Base-by-base conservation (phyloP, 2,888 invertebrate genomes). In the Gymnoscelis rufifasciata region DNA sequence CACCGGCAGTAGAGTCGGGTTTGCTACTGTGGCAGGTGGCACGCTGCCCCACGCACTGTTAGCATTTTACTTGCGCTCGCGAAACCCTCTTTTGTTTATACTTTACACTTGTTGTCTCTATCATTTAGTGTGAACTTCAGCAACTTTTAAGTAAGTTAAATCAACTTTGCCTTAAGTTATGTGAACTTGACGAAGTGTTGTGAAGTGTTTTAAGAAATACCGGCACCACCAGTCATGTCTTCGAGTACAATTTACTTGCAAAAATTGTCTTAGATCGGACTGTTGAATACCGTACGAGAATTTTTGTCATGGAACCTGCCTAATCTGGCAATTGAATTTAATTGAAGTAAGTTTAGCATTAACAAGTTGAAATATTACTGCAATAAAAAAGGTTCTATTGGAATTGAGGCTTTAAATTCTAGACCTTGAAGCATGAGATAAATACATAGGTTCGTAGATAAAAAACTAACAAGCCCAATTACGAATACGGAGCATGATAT, bases 11-110 rank as follows among this genome's bases (percentile, higher is more conserved):
- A 73, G 74, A 78, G 76, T 78, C 75, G 79, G 77, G 82, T 74
- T 73, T 75, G 77, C 68, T 75, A 65, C 65, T 59, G 76, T 71
- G 79, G 74, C 83, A 87, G 88, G 86, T 86, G 86, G 74, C 75
- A 70, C 72, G 76, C 60, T 63, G 68, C 68, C 68, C 64, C 66
- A 56, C 19, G 11, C 26, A 19, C 8, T 59, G 49, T 49, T 31
- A 47, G 57, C 62, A 62, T 67, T 59, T 70, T 78, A 74, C 68
- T 78, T 77, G 72, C 73, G 74, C 67, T 79, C 84, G 83, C 83
- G 84, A 77, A 72, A 74, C 67, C 64, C 66, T 60, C 71, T 74
- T 74, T 78, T 83, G 80, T 83, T 83, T 79, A 79, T 76, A 75
- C 29, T 38, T 44, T 24, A 71, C 75, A 82, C 74, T 84, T 82